Percentiles rank a stretch among this genome's conserved stretches.
These are phyloP conservation scores for Tychaedon coryphoeus DNA, from an alignment of 2,113 vertebrate species.

Conservation along the genomic window DNA sequence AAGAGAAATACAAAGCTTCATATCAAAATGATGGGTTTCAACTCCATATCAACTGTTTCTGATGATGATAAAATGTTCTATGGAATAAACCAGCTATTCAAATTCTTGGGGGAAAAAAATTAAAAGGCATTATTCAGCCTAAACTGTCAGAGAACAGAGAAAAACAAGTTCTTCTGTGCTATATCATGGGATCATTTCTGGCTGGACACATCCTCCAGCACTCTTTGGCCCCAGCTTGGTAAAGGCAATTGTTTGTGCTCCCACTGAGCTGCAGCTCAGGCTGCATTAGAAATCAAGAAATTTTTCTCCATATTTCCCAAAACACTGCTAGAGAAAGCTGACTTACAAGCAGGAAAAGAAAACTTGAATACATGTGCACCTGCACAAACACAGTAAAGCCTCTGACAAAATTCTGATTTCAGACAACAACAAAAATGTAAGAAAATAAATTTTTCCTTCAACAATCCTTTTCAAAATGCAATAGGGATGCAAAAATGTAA, in stretches of 20 bases:
- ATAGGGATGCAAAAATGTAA: background rate
- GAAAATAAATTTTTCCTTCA: background rate
- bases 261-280: background rate
- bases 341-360: background rate
- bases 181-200: background rate
- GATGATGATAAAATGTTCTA: background rate
- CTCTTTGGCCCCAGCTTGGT: background rate
- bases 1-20: background rate
- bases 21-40: background rate
- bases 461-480: background rate
- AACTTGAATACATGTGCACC: rapidly evolving
- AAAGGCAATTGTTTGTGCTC: background rate
- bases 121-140: background rate
- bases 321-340: background rate
- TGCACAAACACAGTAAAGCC: background rate
- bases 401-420: background rate
- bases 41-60: background rate
- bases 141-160: background rate
- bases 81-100: background rate
- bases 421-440: background rate
- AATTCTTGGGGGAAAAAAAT: background rate
- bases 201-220: background rate
- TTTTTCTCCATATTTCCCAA: background rate
- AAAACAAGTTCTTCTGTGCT: background rate
- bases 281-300: background rate